Evolutionary conservation across 1,140 invertebrate species (phyloP).

Genomic region (Chymomyza costata): DNA sequence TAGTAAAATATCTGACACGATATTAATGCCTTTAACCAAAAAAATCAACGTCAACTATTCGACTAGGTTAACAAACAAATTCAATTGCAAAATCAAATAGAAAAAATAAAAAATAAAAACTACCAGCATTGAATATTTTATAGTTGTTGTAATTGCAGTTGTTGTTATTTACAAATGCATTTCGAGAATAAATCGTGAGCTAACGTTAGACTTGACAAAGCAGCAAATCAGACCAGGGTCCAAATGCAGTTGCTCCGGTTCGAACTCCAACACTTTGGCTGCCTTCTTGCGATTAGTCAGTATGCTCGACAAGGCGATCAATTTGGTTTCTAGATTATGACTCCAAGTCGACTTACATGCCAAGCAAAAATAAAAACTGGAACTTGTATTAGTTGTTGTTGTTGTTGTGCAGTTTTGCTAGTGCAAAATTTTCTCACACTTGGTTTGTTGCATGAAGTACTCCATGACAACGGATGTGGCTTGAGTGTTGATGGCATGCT

Average conservation of each 20-base stretch:
- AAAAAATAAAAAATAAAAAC: constrained; percentile 11
- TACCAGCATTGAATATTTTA: constrained; percentile 23
- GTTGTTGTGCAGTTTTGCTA: constrained; percentile 1
- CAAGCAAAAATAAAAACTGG: constrained; percentile 3
- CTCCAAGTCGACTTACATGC: background rate
- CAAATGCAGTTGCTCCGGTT: constrained; percentile 13
- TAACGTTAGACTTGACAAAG: constrained; percentile 28
- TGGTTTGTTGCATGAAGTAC: constrained; percentile 18
- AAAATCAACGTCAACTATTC: too few relatives aligned
- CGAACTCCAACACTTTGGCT: constrained; percentile 21
- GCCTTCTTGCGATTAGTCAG: constrained; percentile 49
- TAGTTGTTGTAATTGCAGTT: constrained; percentile 35
- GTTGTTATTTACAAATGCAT: constrained; percentile 2
- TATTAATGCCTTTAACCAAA: too few relatives aligned
- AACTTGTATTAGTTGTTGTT: constrained; percentile 1
- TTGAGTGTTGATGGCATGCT: constrained; percentile 35
- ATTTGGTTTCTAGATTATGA: constrained; percentile 32
- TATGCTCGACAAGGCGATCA: constrained; percentile 28
- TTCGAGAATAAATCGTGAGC: constrained; percentile 36
- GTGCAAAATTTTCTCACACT: constrained; percentile 40
- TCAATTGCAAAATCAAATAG: constrained; percentile 26
- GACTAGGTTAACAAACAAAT: constrained; percentile 29
- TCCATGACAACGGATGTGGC: constrained; percentile 36
- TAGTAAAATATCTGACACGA: too few relatives aligned
- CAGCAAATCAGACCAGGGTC: background rate